Percentiles rank a stretch among this genome's conserved stretches.
These are phyloP conservation scores for Salvelinus sp. DNA, from an alignment of 2,113 vertebrate genomes.

Conservation along the genomic window DNA sequence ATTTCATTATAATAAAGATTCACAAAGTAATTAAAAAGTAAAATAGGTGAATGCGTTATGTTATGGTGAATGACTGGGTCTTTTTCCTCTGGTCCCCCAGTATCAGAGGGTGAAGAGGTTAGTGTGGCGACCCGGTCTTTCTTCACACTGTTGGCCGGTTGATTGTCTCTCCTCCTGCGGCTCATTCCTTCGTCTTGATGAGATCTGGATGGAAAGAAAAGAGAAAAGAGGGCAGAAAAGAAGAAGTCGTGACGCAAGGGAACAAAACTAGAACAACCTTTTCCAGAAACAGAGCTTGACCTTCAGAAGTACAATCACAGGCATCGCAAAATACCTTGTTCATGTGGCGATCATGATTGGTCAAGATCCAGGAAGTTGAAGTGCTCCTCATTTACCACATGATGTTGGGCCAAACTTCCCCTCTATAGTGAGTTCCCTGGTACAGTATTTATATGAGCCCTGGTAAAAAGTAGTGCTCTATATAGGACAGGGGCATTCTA, in stretches of 20 bases:
- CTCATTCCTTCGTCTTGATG: conserved; percentile 66
- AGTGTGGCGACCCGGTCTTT: conserved; percentile 46
- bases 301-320: not conserved
- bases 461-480: too few species aligned
- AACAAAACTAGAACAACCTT: too few species aligned
- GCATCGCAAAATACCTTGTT: too few species aligned
- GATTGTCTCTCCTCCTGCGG: conserved; percentile 71
- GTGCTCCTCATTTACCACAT: too few species aligned
- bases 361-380: too few species aligned
- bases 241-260: not conserved
- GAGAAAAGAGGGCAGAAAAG: too few species aligned
- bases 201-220: conserved; percentile 42
- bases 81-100: conserved; percentile 38
- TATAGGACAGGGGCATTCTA: too few species aligned
- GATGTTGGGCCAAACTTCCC: too few species aligned
- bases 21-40: conserved; percentile 9
- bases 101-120: conserved; percentile 56
- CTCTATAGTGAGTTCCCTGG: too few species aligned
- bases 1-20: not conserved
- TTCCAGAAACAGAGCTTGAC: too few species aligned
- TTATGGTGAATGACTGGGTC: conserved; percentile 47
- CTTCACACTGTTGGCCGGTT: conserved; percentile 74
- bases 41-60: conserved; percentile 51
- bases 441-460: too few species aligned
- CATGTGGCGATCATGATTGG: too few species aligned